Conservation (phyloP, 2,888 invertebrate genomes). For the Linnaemya tessellans region DNA sequence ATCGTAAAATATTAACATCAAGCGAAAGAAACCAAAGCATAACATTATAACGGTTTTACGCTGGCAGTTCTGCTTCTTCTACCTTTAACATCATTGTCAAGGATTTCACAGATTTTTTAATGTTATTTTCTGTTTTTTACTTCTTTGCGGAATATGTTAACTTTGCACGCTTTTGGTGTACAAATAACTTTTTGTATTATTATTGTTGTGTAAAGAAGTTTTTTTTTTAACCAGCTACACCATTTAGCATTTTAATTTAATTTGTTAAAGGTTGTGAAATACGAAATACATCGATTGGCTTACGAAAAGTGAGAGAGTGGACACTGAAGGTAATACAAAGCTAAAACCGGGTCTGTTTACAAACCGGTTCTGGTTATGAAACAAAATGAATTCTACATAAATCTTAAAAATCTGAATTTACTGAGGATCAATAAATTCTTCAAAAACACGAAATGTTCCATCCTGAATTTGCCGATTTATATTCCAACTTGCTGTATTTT, state of each 20-base stretch:
- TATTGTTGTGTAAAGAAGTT: slow-evolving; percentile 10
- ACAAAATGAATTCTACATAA: too few relatives aligned
- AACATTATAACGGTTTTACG: background rate
- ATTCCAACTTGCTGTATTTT: too few relatives aligned
- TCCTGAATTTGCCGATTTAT: too few relatives aligned
- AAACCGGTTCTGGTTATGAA: too few relatives aligned
- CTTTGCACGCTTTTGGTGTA: slow-evolving; percentile 30
- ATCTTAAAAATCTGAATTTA: too few relatives aligned
- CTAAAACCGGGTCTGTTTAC: too few relatives aligned
- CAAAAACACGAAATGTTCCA: too few relatives aligned
- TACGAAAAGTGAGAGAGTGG: too few relatives aligned
- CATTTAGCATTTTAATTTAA: background rate
- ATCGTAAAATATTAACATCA: slow-evolving; percentile 47
- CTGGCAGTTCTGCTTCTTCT: background rate
- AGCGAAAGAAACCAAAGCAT: background rate
- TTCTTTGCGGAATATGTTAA: slow-evolving; percentile 31
- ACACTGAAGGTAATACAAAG: too few relatives aligned
- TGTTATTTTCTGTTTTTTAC: slow-evolving; percentile 13
- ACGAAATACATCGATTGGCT: background rate
- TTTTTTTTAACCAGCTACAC: slow-evolving; percentile 20
- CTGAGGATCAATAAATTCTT: too few relatives aligned
- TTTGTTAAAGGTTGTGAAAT: background rate
- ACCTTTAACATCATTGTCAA: slow-evolving; percentile 62
- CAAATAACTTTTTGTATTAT: slow-evolving; percentile 17
- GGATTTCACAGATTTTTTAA: slow-evolving; percentile 53